These are phyloP conservation scores for Neosalanx taihuensis DNA, from an alignment of 2,797 vertebrate species.

Conservation along the genomic window DNA sequence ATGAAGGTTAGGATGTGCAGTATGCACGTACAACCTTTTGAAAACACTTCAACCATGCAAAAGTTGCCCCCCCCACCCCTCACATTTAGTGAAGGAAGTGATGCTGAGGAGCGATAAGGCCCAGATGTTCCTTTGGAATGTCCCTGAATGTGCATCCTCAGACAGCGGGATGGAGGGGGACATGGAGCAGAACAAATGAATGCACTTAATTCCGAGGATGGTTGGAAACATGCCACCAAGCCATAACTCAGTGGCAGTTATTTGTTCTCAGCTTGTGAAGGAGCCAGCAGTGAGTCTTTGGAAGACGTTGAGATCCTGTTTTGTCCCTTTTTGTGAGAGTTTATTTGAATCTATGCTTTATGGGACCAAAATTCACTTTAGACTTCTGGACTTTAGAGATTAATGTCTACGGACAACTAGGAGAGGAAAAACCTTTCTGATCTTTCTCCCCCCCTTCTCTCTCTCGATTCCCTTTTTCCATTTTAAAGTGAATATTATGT, in stretches of 20 bases:
- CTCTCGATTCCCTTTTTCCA: not conserved
- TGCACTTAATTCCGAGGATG: conserved; percentile 32
- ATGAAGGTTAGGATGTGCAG: conserved; percentile 38
- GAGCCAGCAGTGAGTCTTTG: conserved; percentile 5
- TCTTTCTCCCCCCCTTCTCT: not conserved
- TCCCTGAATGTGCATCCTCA: conserved; percentile 34
- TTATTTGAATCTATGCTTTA: not conserved
- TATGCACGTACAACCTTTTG: conserved; percentile 53
- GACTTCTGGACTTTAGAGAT: not conserved
- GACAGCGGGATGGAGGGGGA: conserved; percentile 10
- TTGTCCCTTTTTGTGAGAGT: conserved; percentile 3
- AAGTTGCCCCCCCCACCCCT: conserved; percentile 26
- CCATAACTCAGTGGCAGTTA: conserved; percentile 13
- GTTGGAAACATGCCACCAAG: not conserved
- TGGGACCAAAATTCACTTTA: conserved; percentile 2
- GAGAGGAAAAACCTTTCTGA: not conserved
- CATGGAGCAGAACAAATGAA: conserved; percentile 16
- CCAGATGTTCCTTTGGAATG: conserved; percentile 57
- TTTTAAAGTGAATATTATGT: not conserved
- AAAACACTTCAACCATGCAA: conserved; percentile 26
- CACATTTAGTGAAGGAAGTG: conserved; percentile 46
- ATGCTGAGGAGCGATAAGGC: conserved; percentile 60
- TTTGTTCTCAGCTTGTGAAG: not conserved
- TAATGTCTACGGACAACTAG: not conserved
- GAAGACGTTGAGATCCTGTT: not conserved